phyloP scores from a whole-genome alignment of 1,140 invertebrate species.

The Bombus confusus region DNA sequence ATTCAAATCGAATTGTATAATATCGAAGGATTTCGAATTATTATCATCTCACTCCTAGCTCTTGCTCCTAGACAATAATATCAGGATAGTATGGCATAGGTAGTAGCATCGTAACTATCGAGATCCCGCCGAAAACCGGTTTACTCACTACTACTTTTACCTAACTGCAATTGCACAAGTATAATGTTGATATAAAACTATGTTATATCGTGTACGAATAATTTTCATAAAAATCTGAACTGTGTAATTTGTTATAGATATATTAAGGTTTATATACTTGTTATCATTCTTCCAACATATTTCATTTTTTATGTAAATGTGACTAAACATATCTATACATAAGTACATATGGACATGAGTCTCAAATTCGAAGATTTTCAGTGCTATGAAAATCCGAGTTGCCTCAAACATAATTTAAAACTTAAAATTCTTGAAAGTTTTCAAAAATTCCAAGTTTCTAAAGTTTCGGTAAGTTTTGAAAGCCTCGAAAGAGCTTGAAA shows the following conservation, averaged over 20 bases:
- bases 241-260: not conserved
- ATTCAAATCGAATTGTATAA: not conserved
- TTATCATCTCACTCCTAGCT: conserved; percentile 46
- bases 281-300: not conserved
- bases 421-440: too few species aligned
- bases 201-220: not conserved
- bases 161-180: not conserved
- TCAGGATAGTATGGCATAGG: conserved; percentile 53
- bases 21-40: not conserved
- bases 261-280: not conserved
- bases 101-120: conserved; percentile 43
- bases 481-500: too few species aligned
- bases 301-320: not conserved
- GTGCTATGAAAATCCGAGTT: too few species aligned
- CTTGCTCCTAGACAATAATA: conserved; percentile 57
- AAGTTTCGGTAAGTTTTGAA: too few species aligned
- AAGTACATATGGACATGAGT: not conserved
- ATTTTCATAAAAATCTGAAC: not conserved
- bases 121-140: conserved; percentile 52
- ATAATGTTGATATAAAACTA: not conserved
- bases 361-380: too few species aligned
- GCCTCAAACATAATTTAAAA: too few species aligned
- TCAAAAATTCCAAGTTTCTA: too few species aligned
- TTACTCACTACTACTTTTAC: conserved; percentile 9
- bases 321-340: not conserved